Conservation (phyloP, 1,140 invertebrate species). For the Apis cerana region DNA sequence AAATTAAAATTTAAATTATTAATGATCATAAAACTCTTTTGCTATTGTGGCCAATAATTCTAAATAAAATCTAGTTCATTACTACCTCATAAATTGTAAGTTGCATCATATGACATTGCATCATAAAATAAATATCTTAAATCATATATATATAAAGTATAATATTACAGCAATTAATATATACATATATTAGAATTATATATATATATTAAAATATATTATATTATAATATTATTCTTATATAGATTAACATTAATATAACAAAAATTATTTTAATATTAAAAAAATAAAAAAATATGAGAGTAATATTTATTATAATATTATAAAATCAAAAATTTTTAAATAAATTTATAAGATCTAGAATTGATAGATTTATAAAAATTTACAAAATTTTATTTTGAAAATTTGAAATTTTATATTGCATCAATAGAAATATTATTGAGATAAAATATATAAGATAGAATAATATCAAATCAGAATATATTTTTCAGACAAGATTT, state of each 20-base stretch:
- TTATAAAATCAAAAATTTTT: no score
- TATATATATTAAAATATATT: neutral
- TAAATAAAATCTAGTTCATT: conserved; percentile 29
- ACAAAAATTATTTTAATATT: neutral
- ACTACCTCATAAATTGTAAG: conserved; percentile 9
- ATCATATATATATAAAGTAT: neutral
- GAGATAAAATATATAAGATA: neutral
- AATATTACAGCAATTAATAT: neutral
- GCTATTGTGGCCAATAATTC: neutral
- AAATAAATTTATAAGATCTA: neutral
- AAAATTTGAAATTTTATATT: neutral
- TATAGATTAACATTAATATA: neutral
- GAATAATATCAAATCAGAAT: neutral
- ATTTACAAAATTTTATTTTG: neutral
- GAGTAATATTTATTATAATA: no score
- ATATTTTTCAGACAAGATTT: neutral
- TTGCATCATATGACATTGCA: conserved; percentile 17
- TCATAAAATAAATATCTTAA: neutral
- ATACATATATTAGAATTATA: neutral
- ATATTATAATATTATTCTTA: neutral
- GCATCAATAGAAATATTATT: neutral
- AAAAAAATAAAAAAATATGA: neutral
- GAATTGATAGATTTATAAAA: neutral
- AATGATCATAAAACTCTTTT: neutral
- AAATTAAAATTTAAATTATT: neutral